Evolutionary conservation across 2,888 invertebrate genomes (phyloP), one percentile per base, ranked within the genome.

Genomic region (Melanophora roralis): DNA sequence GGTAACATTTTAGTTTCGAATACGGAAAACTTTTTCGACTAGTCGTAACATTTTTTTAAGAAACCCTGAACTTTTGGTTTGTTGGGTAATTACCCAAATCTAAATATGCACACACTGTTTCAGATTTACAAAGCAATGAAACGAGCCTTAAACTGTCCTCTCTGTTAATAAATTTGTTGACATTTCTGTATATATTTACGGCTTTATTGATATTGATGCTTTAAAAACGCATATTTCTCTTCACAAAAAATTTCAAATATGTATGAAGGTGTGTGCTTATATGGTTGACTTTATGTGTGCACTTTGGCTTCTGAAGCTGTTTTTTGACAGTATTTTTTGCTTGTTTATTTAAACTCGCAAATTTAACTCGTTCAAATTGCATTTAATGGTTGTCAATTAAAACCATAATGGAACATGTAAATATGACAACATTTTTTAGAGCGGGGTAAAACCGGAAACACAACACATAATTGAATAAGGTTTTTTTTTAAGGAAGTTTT

Each of bases 301-400:
- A 38, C 16, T 32, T 19, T 23, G 23, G 27, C 16, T 16, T 19
- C 27, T 14, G 19, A 32, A 53, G 14, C 16, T 49, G 60, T 8
- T 16, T 16, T 34, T 65, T 71, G 59, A 57, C 68, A 36, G 36
- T 51, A 36, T 43, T 60, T 27, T 27, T 27, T 27, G 27, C 6
- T 27, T 64, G 43, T 74, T 16, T 60, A 49, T 69, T 65, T 57
- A 49, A 76, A 53, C 47, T 47, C 12, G 9, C n/a, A 57, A 80
- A 60, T 75, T 75, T 62, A 65, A 68, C 71, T 62, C 38, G 65
- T 65, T 53, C 65, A 60, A 32, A 43, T 43, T 72, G 40, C 62
- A 72, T 62, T 62, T 72, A 80, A 72, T 55, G 53, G 67, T 57
- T 68, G 60, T 57, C 72, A 68, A 80, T 80, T 80, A 76, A 72